These are phyloP conservation scores for Aldabrachelys gigantea DNA, from an alignment of 2,113 vertebrate genomes.

Conservation along the genomic window DNA sequence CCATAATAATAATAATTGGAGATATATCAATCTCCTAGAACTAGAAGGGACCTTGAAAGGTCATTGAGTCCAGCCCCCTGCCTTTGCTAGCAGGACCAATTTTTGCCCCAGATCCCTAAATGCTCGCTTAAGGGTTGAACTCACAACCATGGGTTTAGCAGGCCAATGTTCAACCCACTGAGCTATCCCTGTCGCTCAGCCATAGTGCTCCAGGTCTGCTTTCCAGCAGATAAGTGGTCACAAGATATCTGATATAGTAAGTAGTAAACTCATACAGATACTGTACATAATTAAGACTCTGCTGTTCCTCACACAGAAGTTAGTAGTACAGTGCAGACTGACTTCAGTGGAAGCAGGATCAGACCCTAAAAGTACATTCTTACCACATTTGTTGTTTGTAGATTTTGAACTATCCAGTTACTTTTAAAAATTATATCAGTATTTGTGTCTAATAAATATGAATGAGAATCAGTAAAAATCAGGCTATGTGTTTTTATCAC, in stretches of 20 bases:
- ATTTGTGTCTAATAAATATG: background rate
- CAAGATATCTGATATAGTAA: accelerated
- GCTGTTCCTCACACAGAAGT: background rate
- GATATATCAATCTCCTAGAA: no score
- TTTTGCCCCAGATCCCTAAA: no score
- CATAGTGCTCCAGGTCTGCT: background rate
- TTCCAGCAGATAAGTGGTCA: background rate
- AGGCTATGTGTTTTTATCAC: background rate
- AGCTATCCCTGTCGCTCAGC: accelerated
- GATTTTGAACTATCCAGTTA: background rate
- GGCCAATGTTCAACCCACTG: no score
- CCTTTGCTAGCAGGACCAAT: no score
- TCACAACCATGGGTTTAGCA: no score
- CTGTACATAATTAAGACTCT: background rate
- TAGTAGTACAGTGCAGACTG: background rate
- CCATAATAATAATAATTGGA: no score
- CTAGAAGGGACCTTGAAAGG: no score
- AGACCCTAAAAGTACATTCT: background rate
- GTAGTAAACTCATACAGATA: no score
- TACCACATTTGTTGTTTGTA: background rate
- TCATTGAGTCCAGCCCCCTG: no score
- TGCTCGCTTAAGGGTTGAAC: no score
- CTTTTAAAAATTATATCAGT: background rate
- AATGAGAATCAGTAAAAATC: background rate
- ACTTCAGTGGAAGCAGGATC: background rate